phyloP scores from a whole-genome alignment of 2,888 invertebrate genomes.

The Cryptosula pallasiana region DNA sequence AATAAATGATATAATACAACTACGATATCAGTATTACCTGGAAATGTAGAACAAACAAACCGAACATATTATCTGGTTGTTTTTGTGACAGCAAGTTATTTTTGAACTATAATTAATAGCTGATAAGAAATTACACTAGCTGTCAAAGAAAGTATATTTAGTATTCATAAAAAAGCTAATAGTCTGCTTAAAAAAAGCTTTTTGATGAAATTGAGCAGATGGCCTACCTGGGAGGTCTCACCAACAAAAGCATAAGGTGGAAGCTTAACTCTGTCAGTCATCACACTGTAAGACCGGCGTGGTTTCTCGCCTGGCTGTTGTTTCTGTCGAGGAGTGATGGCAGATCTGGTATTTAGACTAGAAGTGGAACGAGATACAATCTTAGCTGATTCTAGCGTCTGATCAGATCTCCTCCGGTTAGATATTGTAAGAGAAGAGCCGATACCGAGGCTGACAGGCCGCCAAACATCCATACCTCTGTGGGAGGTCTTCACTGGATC shows the following conservation, averaged over 20 bases:
- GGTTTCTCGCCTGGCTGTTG: background rate
- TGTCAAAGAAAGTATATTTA: too few relatives aligned
- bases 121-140: too few relatives aligned
- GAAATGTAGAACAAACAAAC: too few relatives aligned
- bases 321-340: background rate
- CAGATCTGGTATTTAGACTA: background rate
- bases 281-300: conserved; percentile 2
- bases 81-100: too few relatives aligned
- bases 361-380: background rate
- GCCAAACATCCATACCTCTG: background rate
- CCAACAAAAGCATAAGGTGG: background rate
- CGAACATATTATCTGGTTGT: too few relatives aligned
- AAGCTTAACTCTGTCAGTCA: background rate
- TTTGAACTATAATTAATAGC: too few relatives aligned
- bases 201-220: too few relatives aligned
- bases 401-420: background rate
- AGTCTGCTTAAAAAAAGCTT: too few relatives aligned
- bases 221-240: background rate
- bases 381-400: background rate
- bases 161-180: too few relatives aligned
- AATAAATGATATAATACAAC: too few relatives aligned
- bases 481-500: background rate
- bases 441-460: background rate
- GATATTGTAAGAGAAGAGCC: conserved; percentile 7
- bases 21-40: too few relatives aligned